Percentiles rank a stretch among this genome's conserved stretches.
Conservation (phyloP, 2,888 invertebrate species). For the Aromia moschata region DNA sequence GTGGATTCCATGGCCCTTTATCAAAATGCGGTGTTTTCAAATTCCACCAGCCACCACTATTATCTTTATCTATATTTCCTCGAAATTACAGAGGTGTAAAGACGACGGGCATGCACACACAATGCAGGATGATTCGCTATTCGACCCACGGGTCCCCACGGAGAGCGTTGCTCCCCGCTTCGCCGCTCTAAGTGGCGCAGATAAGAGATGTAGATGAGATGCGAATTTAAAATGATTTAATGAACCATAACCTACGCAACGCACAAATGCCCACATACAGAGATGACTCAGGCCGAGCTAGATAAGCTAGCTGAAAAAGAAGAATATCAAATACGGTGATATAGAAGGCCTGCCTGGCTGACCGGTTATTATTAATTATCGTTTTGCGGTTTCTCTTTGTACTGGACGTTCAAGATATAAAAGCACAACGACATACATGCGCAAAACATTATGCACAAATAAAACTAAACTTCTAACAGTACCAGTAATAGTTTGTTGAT, state of each 20-base stretch:
- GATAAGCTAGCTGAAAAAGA: not conserved
- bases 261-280: constrained; percentile 8
- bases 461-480: no score
- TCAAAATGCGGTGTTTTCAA: no score
- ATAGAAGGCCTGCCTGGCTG: no score
- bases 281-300: constrained; percentile 11
- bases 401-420: no score
- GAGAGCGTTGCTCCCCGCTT: constrained; percentile 12
- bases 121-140: no score
- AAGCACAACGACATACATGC: no score
- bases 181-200: not conserved
- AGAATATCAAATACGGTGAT: not conserved
- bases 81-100: constrained; percentile 2
- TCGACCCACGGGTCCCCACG: constrained; percentile 3
- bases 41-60: no score
- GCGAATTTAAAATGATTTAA: constrained; percentile 18
- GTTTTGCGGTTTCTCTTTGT: no score
- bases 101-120: constrained; percentile 9
- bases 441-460: no score
- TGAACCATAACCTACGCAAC: constrained; percentile 24
- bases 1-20: no score
- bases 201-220: constrained; percentile 7
- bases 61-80: no score
- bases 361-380: not conserved
- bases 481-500: no score